Base-by-base conservation (phyloP, 2,888 invertebrate genomes). In the Sesamia inferens region DNA sequence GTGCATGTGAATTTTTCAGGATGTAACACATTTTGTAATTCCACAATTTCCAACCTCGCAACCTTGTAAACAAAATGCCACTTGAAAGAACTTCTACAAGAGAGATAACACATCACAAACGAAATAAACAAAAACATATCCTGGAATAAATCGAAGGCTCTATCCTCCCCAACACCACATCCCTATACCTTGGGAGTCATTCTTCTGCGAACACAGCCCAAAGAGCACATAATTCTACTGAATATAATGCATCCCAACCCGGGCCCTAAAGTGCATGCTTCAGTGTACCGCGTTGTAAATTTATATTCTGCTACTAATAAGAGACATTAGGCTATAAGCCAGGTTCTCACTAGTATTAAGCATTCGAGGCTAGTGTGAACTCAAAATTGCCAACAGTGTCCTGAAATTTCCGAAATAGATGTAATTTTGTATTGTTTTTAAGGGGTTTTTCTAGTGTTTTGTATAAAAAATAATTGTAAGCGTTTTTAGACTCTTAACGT, bases 141-240 rank as follows among this genome's bases (percentile, higher is more conserved):
- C 51, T 68, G 58, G 31, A 62, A 81, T 86, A 86, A 76, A 82
- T 83, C 68, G 81, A 79, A 83, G 71, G 58, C 61, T 71, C 58
- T 69, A 68, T 71, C 24, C 71, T 22, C 70, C 75, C 74, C 61
- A 58, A 73, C 65, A 71, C 63, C 62, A 63, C 68, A 68, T 39
- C 85, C 91, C 89, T 88, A 90, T 91, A 82, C 89, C 92, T 89
- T 88, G 92, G 93, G 93, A 93, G 87, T 90, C 88, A 92, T 94
- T 91, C 91, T 90, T 92, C 90, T 88, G 84, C 76, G 79, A 82
- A 86, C 88, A 85, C 85, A 82, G 90, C 90, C 90, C 92, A 88
- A 88, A 86, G 90, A 92, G 90, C 88, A 83, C 85, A 91, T 91
- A 91, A 92, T 90, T 92, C 88, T 74, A n/a, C 72, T 83, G 82